Percentiles rank a stretch among this genome's conserved stretches.
These are phyloP conservation scores for Nyctereutes procyonoides DNA, from an alignment of 2,113 vertebrate species.

Conservation along the genomic window DNA sequence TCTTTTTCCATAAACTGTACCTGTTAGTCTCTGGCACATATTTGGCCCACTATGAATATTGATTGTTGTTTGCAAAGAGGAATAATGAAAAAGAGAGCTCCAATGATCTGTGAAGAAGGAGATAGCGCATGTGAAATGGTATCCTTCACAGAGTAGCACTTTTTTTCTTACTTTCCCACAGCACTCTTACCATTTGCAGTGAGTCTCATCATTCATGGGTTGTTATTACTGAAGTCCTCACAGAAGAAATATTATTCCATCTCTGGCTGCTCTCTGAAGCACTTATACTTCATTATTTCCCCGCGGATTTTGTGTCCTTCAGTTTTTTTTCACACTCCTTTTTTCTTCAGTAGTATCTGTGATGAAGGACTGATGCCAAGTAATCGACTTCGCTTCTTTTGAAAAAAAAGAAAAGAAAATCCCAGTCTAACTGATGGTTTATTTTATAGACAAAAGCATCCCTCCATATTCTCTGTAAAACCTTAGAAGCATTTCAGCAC, in stretches of 20 bases:
- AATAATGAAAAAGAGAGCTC: conserved; percentile 40
- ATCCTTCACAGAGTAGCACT: neutral
- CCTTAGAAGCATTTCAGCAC: conserved; percentile 63
- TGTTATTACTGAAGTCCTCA: conserved; percentile 62
- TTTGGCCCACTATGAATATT: conserved; percentile 50
- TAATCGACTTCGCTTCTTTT: conserved; percentile 73
- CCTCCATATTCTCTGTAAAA: conserved; percentile 62
- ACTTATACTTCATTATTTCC: conserved; percentile 67
- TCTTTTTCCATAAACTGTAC: neutral
- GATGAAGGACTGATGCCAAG: conserved; percentile 57
- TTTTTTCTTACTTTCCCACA: neutral
- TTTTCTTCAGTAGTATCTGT: conserved; percentile 57
- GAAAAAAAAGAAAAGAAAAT: neutral
- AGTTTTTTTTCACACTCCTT: conserved; percentile 11
- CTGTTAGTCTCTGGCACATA: neutral
- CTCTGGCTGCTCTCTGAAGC: conserved; percentile 51
- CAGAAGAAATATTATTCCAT: conserved; percentile 62
- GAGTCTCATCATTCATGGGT: conserved; percentile 47
- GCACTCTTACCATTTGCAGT: conserved; percentile 21
- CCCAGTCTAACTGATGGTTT: conserved; percentile 35
- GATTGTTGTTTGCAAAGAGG: conserved; percentile 35
- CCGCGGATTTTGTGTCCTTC: conserved; percentile 47
- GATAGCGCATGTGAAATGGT: neutral
- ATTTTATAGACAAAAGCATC: conserved; percentile 75
- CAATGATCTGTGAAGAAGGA: conserved; percentile 61